Evolutionary conservation across 2,888 invertebrate genomes (phyloP), one percentile per base, ranked within the genome.

Genomic region (Pherbina coryleti): DNA sequence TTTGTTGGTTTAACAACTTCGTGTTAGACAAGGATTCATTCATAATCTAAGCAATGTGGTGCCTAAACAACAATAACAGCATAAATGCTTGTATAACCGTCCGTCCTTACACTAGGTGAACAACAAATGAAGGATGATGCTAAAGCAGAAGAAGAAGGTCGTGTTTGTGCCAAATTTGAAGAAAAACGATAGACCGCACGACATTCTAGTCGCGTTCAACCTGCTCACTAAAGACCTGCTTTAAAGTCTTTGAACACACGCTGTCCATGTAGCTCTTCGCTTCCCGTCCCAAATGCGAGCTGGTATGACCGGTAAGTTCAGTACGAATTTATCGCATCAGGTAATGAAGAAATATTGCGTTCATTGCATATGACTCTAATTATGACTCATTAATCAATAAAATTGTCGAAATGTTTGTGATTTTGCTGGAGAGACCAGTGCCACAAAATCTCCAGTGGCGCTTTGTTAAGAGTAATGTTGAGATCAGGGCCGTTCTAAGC

Each of bases 311-410:
- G 22, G 49, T 73, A 55, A 75, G 69, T 69, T 75, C 74, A 55
- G 37, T 25, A 53, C 25, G 73, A 73, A 37, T 70, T 49, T 31
- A 19, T 70, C 79, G 78, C 60, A 71, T 78, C 77, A 75, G 84
- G 85, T 86, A 86, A 87, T 87, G 85, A 89, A 89, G 89, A 89
- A 89, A 88, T 89, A 89, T 88, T 85, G 85, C 84, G 85, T 84
- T 83, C 85, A 85, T 84, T 85, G 85, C 86, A 86, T 88, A 87
- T 84, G 86, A 88, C 87, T 89, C 89, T 89, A 88, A 89, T 89
- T 89, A 89, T 87, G 87, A 86, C 85, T 86, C 89, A 89, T 89
- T 89, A 88, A 89, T 89, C 89, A 89, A 89, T 88, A 85, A 89
- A 88, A 88, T 88, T 87, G 86, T 86, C 83, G 86, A 86, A 85